Conservation (phyloP, 2,888 invertebrate genomes). For the Mantis religiosa region DNA sequence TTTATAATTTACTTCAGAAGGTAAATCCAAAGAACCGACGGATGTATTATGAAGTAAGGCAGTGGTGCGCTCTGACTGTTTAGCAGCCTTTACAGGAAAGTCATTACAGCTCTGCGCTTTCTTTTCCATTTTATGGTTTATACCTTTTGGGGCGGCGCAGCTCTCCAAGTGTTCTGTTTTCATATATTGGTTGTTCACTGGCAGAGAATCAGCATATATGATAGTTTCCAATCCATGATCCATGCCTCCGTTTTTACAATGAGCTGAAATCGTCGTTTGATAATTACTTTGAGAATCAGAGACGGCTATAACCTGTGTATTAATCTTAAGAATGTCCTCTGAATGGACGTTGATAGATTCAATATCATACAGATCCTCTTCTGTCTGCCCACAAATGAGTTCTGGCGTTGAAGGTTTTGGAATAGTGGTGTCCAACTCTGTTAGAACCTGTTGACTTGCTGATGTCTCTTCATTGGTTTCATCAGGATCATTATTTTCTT, state of each 20-base stretch:
- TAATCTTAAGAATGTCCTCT: not conserved
- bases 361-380: not conserved
- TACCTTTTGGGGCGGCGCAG: not conserved
- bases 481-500: not conserved
- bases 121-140: not conserved
- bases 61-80: not conserved
- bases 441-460: too few species aligned
- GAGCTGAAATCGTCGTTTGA: not conserved
- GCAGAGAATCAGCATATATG: not conserved
- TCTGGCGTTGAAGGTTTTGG: not conserved
- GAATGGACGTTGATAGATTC: not conserved
- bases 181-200: not conserved
- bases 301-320: not conserved
- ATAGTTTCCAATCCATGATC: not conserved
- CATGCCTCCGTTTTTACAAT: not conserved
- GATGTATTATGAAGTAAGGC: not conserved
- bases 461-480: too few species aligned
- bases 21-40: not conserved
- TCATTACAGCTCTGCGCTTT: not conserved
- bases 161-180: not conserved
- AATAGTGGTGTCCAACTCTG: too few species aligned
- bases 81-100: not conserved
- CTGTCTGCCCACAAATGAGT: not conserved
- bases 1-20: too few species aligned
- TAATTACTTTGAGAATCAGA: not conserved